Base-by-base conservation (phyloP, 2,888 invertebrate genomes). In the Dryobotodes eremita region DNA sequence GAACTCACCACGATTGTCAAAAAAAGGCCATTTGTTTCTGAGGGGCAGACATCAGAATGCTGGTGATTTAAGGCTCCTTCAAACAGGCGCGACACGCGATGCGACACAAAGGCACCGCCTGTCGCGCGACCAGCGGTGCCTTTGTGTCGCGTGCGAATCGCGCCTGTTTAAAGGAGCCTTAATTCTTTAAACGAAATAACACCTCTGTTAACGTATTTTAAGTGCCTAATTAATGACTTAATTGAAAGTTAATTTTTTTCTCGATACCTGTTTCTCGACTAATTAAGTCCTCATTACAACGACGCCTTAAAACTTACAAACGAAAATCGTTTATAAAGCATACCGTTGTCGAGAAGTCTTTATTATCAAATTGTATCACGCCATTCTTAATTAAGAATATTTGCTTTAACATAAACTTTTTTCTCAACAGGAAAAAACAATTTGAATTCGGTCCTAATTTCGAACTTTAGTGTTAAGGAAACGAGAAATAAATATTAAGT, bases 301-400 rank as follows among this genome's bases (percentile, higher is more conserved):
- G 31, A 50, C 65, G 57, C 53, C 53, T 73, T 76, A 61, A 85
- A 77, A 75, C 20, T 74, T 86, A 65, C 66, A 31, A 68, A 79
- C 71, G 62, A 70, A 70, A 75, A 77, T 61, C 71, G 66, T 78
- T 74, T 69, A 55, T 8, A 61, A 75, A 71, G 64, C 65, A 64
- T 48, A 75, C 53, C 57, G 61, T 62, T 73, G 57, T 69, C 59
- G 55, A 61, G 46, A 78, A 81, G 75, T 86, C 74, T 82, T 84
- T 75, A 82, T 85, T 65, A 66, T 68, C 61, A 75, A 87, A 82
- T 86, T 84, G 82, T 89, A 79, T 82, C 79, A 79, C 83, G 83
- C 80, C 86, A 77, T 82, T 89, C 75, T 68, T 86, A 89, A 88
- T 89, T 89, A 87, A 73, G 71, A 71, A 86, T 80, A 79, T 84